Evolutionary conservation across 1,140 invertebrate species (phyloP).

Genomic region (Ruditapes philippinarum): DNA sequence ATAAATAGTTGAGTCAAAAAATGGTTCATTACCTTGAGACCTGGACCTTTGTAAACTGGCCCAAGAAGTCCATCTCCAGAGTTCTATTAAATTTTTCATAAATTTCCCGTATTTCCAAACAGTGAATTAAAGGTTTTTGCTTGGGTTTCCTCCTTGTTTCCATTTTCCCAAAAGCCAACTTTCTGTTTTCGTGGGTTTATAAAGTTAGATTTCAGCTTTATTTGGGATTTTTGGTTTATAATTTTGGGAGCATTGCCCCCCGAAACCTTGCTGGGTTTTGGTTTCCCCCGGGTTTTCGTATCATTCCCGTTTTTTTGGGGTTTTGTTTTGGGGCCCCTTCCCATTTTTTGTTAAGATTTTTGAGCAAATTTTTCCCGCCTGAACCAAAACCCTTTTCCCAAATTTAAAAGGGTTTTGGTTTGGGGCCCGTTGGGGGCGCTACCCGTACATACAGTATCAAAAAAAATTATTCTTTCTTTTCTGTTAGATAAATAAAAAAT

Average conservation of each 20-base stretch:
- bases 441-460: no score
- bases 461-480: no score
- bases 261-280: slow-evolving; percentile 6
- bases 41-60: no score
- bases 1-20: no score
- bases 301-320: not conserved
- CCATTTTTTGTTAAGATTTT: slow-evolving; percentile 41
- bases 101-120: not conserved
- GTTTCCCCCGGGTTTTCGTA: not conserved
- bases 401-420: slow-evolving; percentile 59
- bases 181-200: slow-evolving; percentile 51
- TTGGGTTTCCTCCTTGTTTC: not conserved
- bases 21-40: slow-evolving; percentile 28
- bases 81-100: not conserved
- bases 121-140: not conserved
- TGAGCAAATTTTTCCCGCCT: slow-evolving; percentile 58
- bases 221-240: no score
- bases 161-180: slow-evolving; percentile 49
- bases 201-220: slow-evolving; percentile 39
- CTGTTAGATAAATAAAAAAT: no score
- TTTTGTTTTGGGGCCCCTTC: slow-evolving; percentile 9
- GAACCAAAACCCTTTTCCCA: slow-evolving; percentile 44
- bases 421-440: slow-evolving; percentile 33
- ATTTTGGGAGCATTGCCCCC: slow-evolving; percentile 26
- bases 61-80: slow-evolving; percentile 51